phyloP scores from a whole-genome alignment of 2,113 vertebrate genomes.

The Cyprinodon tularosa region DNA sequence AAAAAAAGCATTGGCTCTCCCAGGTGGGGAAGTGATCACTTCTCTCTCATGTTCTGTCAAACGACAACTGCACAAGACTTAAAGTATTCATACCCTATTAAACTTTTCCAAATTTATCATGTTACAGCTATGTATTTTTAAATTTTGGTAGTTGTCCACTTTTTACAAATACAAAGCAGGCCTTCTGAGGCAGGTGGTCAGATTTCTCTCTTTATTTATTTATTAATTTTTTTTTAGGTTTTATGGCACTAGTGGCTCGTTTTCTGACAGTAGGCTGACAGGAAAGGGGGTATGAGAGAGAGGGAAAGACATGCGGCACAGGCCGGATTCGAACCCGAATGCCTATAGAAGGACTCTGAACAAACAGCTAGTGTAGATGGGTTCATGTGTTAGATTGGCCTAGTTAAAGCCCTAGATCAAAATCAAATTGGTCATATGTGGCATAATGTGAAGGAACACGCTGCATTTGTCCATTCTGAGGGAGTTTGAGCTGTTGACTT shows the following conservation, averaged over 20 bases:
- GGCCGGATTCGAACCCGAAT: too few relatives aligned
- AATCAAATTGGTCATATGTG: not conserved
- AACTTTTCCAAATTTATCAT: not conserved
- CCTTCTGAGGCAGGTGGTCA: too few relatives aligned
- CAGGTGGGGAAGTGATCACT: not conserved
- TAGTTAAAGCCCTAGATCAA: not conserved
- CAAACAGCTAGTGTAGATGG: too few relatives aligned
- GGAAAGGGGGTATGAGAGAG: too few relatives aligned
- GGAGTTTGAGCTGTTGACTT: not conserved
- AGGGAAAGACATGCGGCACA: too few relatives aligned
- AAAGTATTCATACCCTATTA: not conserved
- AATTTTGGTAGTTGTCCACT: not conserved
- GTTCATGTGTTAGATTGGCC: not conserved
- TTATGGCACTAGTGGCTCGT: too few relatives aligned
- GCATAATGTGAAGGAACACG: not conserved
- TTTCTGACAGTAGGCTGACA: too few relatives aligned
- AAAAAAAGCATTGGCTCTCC: conserved; percentile 8
- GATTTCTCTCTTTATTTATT: too few relatives aligned
- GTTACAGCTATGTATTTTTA: not conserved
- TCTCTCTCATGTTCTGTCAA: not conserved
- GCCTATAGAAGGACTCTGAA: not conserved
- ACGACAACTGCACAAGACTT: not conserved
- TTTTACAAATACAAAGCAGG: not conserved
- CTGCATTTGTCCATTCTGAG: not conserved
- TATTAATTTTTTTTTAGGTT: too few relatives aligned